Conservation (phyloP, 1,140 invertebrate genomes). For the Diabrotica virgifera region DNA sequence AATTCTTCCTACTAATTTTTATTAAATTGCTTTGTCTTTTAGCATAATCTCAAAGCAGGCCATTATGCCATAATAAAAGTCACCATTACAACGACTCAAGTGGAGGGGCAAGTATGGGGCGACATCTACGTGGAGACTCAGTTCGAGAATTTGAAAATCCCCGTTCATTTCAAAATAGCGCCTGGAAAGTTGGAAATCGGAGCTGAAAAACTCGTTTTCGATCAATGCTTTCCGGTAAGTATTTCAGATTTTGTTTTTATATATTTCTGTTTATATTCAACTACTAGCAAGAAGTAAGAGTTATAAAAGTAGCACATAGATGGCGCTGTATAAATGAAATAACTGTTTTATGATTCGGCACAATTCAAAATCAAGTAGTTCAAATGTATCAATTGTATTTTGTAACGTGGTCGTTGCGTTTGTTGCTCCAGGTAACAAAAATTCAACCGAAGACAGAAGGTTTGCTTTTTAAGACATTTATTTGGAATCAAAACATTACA, state of each 20-base stretch:
- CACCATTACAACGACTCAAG: constrained; percentile 64
- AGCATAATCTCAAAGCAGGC: constrained; percentile 61
- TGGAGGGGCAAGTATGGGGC: constrained; percentile 67
- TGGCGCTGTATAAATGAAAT: no score
- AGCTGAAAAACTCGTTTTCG: constrained; percentile 67
- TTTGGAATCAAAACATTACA: no score
- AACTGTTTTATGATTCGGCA: no score
- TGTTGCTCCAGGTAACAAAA: no score
- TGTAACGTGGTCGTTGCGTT: no score
- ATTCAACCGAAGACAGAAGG: no score
- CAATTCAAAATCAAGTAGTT: no score
- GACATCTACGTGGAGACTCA: constrained; percentile 72
- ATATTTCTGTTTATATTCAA: no score
- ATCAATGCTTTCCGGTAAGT: constrained; percentile 81
- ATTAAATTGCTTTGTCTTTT: constrained; percentile 14
- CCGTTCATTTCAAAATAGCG: constrained; percentile 61
- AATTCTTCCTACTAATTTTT: constrained; percentile 3
- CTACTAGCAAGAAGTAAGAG: no score
- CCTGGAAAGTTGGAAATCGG: constrained; percentile 59
- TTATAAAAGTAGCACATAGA: no score
- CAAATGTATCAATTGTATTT: no score
- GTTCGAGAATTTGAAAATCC: constrained; percentile 65
- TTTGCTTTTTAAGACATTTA: no score
- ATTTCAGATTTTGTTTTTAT: neutral
- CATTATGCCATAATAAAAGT: constrained; percentile 74